phyloP scores from a whole-genome alignment of 92 coral and sea anemone species.

The Porites divaricata region DNA sequence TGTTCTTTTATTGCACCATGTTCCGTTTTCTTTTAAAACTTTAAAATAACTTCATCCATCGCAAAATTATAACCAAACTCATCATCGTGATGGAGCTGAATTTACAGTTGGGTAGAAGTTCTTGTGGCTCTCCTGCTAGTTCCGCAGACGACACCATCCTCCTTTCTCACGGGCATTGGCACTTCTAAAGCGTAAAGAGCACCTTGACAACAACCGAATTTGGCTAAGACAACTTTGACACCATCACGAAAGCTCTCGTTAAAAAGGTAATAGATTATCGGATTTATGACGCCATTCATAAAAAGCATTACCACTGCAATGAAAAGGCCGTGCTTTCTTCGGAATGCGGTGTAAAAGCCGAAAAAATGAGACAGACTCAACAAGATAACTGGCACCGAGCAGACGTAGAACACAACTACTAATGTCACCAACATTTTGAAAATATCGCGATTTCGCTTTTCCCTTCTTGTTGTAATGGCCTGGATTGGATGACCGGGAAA shows the following conservation, averaged over 20 bases:
- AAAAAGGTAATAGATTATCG: conserved; percentile 30
- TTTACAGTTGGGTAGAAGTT: conserved; percentile 31
- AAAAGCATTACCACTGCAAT: conserved; percentile 20
- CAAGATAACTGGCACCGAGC: conserved; percentile 21
- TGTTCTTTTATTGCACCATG: too few relatives aligned
- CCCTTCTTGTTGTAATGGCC: neutral
- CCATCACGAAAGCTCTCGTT: conserved; percentile 25
- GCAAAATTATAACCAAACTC: too few relatives aligned
- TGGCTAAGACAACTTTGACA: conserved; percentile 9
- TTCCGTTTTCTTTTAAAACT: too few relatives aligned
- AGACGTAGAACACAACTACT: conserved; percentile 18
- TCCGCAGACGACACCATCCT: neutral
- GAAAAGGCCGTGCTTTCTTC: neutral
- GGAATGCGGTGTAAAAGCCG: conserved; percentile 9
- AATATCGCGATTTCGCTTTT: conserved; percentile 29
- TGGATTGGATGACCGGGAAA: conserved; percentile 5
- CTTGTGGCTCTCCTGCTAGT: neutral
- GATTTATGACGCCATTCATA: conserved; percentile 43
- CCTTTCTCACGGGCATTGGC: neutral
- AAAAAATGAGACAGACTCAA: neutral
- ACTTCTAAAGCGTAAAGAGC: neutral
- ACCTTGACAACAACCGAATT: conserved; percentile 7
- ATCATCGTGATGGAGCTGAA: too few relatives aligned
- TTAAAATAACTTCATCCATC: too few relatives aligned
- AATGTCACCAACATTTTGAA: conserved; percentile 37